Evolutionary conservation across 2,888 invertebrate genomes (phyloP).

Genomic region (Ommatoiulus sabulosus): DNA sequence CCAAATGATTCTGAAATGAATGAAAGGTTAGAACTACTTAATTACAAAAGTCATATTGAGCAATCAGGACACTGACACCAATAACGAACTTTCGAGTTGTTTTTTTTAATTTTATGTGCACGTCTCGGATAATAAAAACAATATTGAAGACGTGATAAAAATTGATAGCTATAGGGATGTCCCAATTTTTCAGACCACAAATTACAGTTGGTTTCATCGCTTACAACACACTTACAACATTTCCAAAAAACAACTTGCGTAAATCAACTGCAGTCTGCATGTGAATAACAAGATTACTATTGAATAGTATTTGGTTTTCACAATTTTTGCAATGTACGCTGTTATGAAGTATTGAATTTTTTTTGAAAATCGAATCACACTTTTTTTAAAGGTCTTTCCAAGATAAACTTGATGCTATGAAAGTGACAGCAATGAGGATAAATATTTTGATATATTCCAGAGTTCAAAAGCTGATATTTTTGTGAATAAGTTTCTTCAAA

Average conservation of each 20-base stretch:
- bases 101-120: background rate
- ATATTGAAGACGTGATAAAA: background rate
- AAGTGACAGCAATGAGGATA: no score
- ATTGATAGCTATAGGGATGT: constrained; percentile 19
- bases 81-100: background rate
- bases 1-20: constrained; percentile 87
- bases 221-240: background rate
- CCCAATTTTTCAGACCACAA: background rate
- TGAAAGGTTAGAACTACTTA: background rate
- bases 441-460: no score
- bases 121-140: background rate
- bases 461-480: no score
- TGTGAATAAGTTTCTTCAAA: no score
- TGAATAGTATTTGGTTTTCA: background rate
- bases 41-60: background rate
- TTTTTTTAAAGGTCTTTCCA: no score
- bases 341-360: background rate
- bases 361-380: no score
- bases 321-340: background rate
- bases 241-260: background rate
- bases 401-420: no score
- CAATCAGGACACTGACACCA: background rate
- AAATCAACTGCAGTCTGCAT: background rate
- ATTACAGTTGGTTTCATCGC: background rate
- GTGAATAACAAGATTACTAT: background rate